Evolutionary conservation across 2,888 invertebrate genomes (phyloP).

Genomic region (Dysmachus trigonus): DNA sequence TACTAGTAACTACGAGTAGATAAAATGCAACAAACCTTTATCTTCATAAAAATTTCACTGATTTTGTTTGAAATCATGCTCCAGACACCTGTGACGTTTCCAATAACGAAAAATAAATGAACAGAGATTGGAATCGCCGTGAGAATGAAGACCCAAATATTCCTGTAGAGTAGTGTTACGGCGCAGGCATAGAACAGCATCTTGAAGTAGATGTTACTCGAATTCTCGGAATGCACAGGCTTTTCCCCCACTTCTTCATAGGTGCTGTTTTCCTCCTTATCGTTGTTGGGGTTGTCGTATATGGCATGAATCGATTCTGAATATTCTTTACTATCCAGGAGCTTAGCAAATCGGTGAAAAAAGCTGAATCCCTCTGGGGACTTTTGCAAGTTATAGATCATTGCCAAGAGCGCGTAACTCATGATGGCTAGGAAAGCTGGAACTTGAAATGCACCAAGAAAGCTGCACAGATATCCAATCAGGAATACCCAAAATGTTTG

Average conservation of each 20-base stretch:
- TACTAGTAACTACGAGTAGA: too few species aligned
- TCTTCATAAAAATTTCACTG: slow-evolving; percentile 53
- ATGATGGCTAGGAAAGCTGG: slow-evolving; percentile 77
- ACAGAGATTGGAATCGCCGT: slow-evolving; percentile 75
- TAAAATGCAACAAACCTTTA: background rate
- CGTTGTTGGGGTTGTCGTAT: slow-evolving; percentile 56
- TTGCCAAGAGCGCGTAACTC: slow-evolving; percentile 73
- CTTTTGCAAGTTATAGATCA: slow-evolving; percentile 57
- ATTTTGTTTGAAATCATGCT: slow-evolving; percentile 57
- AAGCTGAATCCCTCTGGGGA: background rate
- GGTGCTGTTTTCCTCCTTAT: slow-evolving; percentile 52
- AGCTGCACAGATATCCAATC: slow-evolving; percentile 78
- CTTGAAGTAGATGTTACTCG: slow-evolving; percentile 78
- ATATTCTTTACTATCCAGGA: slow-evolving; percentile 59
- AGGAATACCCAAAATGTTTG: slow-evolving; percentile 79
- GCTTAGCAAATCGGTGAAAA: slow-evolving; percentile 48
- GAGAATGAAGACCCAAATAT: slow-evolving; percentile 82
- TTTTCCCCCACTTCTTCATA: background rate
- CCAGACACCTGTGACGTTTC: slow-evolving; percentile 59
- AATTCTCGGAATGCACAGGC: slow-evolving; percentile 61
- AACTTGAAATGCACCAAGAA: slow-evolving; percentile 80
- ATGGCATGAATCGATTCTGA: slow-evolving; percentile 59
- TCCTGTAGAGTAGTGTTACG: slow-evolving; percentile 85
- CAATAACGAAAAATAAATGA: slow-evolving; percentile 57
- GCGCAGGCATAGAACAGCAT: slow-evolving; percentile 82